A percentile compares a stretch with the other conserved stretches of the same genome.
These are phyloP conservation scores for Grallaria varia DNA, from an alignment of 2,113 vertebrate genomes.

Conservation along the genomic window DNA sequence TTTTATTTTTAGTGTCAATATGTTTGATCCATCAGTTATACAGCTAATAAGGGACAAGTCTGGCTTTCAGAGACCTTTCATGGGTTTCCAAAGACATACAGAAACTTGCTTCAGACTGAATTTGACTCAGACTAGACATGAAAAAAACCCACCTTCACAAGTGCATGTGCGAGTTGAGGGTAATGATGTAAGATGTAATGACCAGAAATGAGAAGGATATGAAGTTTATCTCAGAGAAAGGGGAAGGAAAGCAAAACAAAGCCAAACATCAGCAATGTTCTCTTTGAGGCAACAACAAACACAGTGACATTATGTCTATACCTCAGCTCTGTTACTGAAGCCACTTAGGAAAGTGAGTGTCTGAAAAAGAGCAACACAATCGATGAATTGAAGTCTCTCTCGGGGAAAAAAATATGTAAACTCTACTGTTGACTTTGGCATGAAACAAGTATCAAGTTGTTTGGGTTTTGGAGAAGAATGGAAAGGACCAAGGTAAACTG, in stretches of 20 bases:
- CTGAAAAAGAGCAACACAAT: neutral
- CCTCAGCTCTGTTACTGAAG: neutral
- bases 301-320: neutral
- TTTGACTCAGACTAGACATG: neutral
- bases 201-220: neutral
- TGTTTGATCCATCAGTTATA: neutral
- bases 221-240: neutral
- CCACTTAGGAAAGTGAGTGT: neutral
- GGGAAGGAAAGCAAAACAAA: neutral
- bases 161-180: neutral
- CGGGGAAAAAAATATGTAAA: neutral
- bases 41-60: neutral
- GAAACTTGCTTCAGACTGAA: neutral
- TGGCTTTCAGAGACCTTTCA: neutral
- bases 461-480: neutral
- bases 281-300: neutral
- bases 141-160: neutral
- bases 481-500: neutral
- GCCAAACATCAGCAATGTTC: neutral
- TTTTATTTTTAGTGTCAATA: neutral
- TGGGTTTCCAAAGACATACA: conserved; percentile 13
- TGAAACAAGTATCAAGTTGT: neutral
- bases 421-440: neutral
- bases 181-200: neutral
- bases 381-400: neutral